phyloP scores from a whole-genome alignment of 1,140 invertebrate genomes.

The Condylostylus longicornis region DNA sequence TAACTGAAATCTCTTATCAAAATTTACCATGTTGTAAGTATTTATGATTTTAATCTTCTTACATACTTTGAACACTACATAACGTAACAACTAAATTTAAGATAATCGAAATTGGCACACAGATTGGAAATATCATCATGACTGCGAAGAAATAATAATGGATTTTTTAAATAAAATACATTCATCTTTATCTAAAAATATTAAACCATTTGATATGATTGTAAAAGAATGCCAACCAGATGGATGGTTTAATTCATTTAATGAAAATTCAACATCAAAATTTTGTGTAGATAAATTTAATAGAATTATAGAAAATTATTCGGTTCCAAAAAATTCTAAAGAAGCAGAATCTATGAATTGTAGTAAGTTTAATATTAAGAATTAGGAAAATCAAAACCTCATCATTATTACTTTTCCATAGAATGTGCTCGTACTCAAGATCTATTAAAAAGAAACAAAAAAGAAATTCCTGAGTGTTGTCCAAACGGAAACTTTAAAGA shows the following conservation, averaged over 20 bases:
- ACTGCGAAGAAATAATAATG: conserved; percentile 5
- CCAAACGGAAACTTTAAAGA: conserved; percentile 41
- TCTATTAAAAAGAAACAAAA: conserved; percentile 25
- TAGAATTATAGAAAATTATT: conserved; percentile 32
- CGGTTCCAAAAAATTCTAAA: conserved; percentile 17
- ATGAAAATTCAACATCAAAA: conserved; percentile 25
- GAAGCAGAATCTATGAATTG: conserved; percentile 38
- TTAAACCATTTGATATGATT: conserved; percentile 1
- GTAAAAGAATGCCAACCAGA: conserved; percentile 6
- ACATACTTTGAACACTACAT: background rate
- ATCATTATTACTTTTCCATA: conserved; percentile 19
- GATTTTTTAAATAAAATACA: conserved; percentile 5
- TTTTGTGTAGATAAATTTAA: conserved; percentile 38
- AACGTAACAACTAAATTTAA: background rate
- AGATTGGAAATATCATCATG: background rate
- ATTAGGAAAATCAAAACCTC: background rate
- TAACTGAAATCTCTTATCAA: conserved; percentile 26
- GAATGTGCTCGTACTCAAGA: conserved; percentile 39
- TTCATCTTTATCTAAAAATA: background rate
- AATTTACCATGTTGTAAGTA: conserved; percentile 38
- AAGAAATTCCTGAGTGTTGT: conserved; percentile 38
- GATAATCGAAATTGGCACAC: conserved; percentile 2
- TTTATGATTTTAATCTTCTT: background rate
- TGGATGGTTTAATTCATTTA: conserved; percentile 12
- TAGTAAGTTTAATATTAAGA: conserved; percentile 31